Conservation (phyloP, 2,888 invertebrate genomes). For the Luperina testacea region DNA sequence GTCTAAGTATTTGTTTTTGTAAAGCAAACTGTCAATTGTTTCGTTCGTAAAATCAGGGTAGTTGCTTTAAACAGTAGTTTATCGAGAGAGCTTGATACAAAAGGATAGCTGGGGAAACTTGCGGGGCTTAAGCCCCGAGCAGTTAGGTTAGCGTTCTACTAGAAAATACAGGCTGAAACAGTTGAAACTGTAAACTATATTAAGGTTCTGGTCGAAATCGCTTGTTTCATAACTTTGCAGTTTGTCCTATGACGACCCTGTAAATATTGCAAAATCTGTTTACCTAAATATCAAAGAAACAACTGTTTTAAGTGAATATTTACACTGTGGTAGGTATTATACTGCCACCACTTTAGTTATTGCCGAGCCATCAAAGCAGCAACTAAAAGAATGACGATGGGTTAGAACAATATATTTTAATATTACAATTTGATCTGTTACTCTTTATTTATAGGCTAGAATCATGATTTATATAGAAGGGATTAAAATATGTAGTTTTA, state of each 20-base stretch:
- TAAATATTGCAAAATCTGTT: slow-evolving; percentile 9
- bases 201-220: background rate
- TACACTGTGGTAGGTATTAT: background rate
- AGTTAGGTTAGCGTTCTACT: background rate
- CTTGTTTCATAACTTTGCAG: background rate
- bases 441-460: slow-evolving; percentile 22
- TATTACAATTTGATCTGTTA: slow-evolving; percentile 37
- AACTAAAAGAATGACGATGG: slow-evolving; percentile 1
- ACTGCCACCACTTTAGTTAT: slow-evolving; percentile 11
- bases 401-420: slow-evolving; percentile 39
- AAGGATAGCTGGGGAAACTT: background rate
- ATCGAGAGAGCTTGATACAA: background rate
- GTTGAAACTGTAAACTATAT: background rate
- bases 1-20: background rate
- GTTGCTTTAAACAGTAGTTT: slow-evolving; percentile 15
- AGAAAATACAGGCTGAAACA: background rate
- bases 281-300: background rate
- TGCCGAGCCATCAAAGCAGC: slow-evolving; percentile 15
- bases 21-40: slow-evolving; percentile 10
- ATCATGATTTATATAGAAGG: slow-evolving; percentile 1
- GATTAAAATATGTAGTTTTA: slow-evolving; percentile 24
- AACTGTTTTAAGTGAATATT: slow-evolving; percentile 9
- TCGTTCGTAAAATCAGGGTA: background rate
- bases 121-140: background rate
- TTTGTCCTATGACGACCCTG: background rate